Base-by-base conservation (phyloP, 2,797 vertebrate genomes). In the Gadopsis bispinosus region DNA sequence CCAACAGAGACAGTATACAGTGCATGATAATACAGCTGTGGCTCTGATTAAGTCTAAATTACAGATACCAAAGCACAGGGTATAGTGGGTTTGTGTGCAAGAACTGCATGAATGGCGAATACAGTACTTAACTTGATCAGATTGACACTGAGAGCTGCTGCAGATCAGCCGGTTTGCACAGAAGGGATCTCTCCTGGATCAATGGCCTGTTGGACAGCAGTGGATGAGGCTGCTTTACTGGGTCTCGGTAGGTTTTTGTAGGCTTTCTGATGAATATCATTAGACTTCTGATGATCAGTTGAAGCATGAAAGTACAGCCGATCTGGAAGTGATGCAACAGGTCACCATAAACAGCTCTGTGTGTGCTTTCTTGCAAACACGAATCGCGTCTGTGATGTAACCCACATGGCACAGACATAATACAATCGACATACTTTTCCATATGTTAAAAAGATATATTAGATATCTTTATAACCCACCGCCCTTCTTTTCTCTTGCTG, bases 121-220 rank as follows among this genome's bases (percentile, higher is more conserved):
- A 51, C 26, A 53, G 56, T 82, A 22, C 79, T 77, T 73, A 82
- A 84, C 69, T 53, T 29, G 31, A 81, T 65, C 55, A 35, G 41
- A n/a, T 69, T 16, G 67, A 85, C 56, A 60, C 54, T 47, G 47
- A 73, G 76, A 55, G 74, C 77, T 61, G 67, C 83, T 78, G 66
- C 59, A 65, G 61, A 74, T 75, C 51, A 62, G 59, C 58, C 79
- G 22, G 19, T 78, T 66, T 65, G 51, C 71, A 75, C 7, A 0
- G 50, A 67, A 17, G 62, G 63, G 70, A 79, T 79, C 80, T 51
- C 41, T 82, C 54, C 20, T 20, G 50, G 71, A 81, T 91, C 73
- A 6, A 84, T 80, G 35, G 20, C 29, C 47, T 67, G 73, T 51
- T 81, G 70, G 74, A 78, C 76, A 43, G 66, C 62, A 69, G 72